Conservation (phyloP, 2,888 invertebrate species). For the Pemphredon lugubris region DNA sequence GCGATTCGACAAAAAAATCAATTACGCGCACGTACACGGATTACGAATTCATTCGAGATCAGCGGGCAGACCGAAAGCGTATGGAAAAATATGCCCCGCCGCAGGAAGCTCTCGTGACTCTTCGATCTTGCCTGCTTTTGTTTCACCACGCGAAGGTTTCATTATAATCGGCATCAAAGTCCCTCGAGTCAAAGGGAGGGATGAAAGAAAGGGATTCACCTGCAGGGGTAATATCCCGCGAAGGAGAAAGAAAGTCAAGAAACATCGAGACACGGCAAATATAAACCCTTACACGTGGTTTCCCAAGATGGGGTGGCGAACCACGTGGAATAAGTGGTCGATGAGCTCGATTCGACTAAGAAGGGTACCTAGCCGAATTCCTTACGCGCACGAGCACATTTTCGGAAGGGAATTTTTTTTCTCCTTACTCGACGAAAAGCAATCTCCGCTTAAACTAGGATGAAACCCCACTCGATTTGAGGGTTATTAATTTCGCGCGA, state of each 20-base stretch:
- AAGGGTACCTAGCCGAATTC: constrained; percentile 59
- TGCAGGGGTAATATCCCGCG: constrained; percentile 39
- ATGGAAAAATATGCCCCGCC: constrained; percentile 4
- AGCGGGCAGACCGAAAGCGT: not conserved
- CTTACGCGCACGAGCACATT: constrained; percentile 40
- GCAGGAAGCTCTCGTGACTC: constrained; percentile 28
- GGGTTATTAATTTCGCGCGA: constrained; percentile 36
- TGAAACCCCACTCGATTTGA: constrained; percentile 21
- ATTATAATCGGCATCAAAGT: constrained; percentile 4
- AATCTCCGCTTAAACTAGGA: constrained; percentile 14
- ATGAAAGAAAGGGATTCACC: constrained; percentile 50
- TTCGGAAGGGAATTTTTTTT: constrained; percentile 26
- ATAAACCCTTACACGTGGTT: constrained; percentile 29
- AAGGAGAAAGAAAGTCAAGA: constrained; percentile 18
- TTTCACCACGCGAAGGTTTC: constrained; percentile 15
- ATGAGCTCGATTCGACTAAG: constrained; percentile 39
- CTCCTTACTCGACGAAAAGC: constrained; percentile 22
- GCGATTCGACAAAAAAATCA: too few relatives aligned
- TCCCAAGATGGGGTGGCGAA: constrained; percentile 52
- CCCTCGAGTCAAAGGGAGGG: not conserved
- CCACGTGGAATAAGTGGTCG: constrained; percentile 62
- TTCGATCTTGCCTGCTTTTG: constrained; percentile 12
- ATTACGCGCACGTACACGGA: not conserved
- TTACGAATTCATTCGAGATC: constrained; percentile 3
- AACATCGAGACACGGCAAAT: constrained; percentile 12